A percentile compares a stretch with the other conserved stretches of the same genome.
phyloP scores from a whole-genome alignment of 2,888 invertebrate species.

The Disparrhopalites patrizii region DNA sequence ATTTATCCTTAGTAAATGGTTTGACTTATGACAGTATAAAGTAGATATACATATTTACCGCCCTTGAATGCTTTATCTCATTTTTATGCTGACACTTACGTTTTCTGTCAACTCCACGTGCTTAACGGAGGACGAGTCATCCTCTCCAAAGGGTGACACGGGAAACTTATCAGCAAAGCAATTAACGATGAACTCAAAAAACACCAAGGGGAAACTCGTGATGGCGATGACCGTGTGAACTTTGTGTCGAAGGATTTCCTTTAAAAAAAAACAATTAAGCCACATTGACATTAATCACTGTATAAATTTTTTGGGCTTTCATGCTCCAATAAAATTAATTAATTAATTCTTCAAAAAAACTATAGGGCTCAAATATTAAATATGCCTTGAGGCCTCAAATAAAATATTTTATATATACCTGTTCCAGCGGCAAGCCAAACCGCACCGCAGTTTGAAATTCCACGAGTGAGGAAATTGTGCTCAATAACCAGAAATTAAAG shows the following conservation, averaged over 20 bases:
- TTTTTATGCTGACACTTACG: too few relatives aligned
- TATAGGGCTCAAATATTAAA: neutral
- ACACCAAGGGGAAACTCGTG: constrained; percentile 22
- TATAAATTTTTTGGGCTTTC: neutral
- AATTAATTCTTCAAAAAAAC: neutral
- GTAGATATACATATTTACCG: too few relatives aligned
- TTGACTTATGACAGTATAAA: too few relatives aligned
- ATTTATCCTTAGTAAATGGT: too few relatives aligned
- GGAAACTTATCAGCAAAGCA: constrained; percentile 6
- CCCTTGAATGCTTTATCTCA: too few relatives aligned
- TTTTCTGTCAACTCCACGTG: neutral
- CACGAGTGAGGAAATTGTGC: constrained; percentile 67
- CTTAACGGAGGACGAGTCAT: neutral
- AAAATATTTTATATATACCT: neutral
- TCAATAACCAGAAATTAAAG: constrained; percentile 64
- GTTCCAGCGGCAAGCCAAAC: neutral
- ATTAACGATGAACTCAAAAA: neutral
- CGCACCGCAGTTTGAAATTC: constrained; percentile 60
- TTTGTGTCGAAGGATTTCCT: neutral
- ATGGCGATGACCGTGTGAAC: constrained; percentile 30
- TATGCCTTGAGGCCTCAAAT: too few relatives aligned
- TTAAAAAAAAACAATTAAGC: neutral
- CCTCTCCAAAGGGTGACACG: neutral
- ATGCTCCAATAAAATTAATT: neutral
- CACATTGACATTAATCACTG: neutral